Evolutionary conservation across 1,140 invertebrate genomes (phyloP).

Genomic region (Chionoecetes opilio): DNA sequence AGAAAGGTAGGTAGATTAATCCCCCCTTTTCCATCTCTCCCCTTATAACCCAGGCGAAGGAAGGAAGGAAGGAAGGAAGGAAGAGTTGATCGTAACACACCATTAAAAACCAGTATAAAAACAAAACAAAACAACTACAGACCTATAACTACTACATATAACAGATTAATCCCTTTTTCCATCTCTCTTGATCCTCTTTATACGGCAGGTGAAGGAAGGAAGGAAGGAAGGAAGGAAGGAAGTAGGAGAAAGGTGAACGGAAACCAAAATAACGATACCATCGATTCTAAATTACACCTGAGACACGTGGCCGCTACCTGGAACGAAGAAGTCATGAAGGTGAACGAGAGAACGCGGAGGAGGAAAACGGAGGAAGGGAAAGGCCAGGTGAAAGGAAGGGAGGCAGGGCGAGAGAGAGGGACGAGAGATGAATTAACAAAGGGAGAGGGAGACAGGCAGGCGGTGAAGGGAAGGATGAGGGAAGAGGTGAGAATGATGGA

Average conservation of each 20-base stretch:
- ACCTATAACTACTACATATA: too few species aligned
- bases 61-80: not conserved
- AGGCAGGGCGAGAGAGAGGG: not conserved
- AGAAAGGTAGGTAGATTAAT: too few species aligned
- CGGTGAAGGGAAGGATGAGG: not conserved
- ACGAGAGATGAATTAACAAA: slow-evolving; percentile 10
- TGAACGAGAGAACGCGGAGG: not conserved
- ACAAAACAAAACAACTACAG: too few species aligned
- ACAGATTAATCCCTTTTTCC: not conserved
- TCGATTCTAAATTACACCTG: not conserved
- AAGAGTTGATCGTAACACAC: too few species aligned
- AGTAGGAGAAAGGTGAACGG: not conserved
- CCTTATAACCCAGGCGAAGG: not conserved
- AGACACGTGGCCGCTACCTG: slow-evolving; percentile 18
- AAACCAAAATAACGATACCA: not conserved
- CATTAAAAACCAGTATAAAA: too few species aligned
- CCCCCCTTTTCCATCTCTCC: not conserved
- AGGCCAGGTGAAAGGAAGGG: slow-evolving; percentile 37
- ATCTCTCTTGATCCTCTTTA: too few species aligned
- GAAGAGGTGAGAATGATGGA: slow-evolving; percentile 33
- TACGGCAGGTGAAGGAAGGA: too few species aligned
- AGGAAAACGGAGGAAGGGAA: not conserved
- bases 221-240: not conserved
- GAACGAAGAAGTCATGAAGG: not conserved
- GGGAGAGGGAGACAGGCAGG: not conserved